Percentiles rank a stretch among this genome's conserved stretches.
Evolutionary conservation across 2,888 invertebrate genomes (phyloP).

Genomic region (Melinaea menophilus): DNA sequence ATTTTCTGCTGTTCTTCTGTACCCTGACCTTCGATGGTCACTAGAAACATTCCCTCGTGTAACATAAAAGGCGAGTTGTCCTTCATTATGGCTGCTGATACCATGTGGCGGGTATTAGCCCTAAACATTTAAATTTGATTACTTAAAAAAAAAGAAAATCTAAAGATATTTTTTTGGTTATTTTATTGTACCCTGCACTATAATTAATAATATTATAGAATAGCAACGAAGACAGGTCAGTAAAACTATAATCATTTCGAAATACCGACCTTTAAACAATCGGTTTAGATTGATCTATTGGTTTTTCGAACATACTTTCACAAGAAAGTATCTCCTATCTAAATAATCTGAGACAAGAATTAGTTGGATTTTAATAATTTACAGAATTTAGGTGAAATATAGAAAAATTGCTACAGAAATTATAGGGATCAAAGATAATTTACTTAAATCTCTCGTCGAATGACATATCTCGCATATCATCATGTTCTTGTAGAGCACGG

Average conservation of each 20-base stretch:
- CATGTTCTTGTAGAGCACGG: slow-evolving; percentile 79
- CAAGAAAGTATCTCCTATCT: no score
- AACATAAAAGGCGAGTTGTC: slow-evolving; percentile 84
- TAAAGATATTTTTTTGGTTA: neutral
- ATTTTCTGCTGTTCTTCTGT: slow-evolving; percentile 89
- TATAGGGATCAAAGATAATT: slow-evolving; percentile 31
- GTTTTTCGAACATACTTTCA: no score
- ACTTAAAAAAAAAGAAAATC: no score
- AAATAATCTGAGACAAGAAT: no score
- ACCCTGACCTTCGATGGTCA: slow-evolving; percentile 89
- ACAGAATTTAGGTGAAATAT: neutral
- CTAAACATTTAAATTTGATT: slow-evolving; percentile 9
- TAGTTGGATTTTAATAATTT: no score
- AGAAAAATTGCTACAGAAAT: neutral
- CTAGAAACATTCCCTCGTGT: slow-evolving; percentile 94
- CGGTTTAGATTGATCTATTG: no score
- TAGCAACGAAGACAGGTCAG: no score
- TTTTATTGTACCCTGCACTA: no score
- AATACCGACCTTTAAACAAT: no score
- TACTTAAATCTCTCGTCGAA: slow-evolving; percentile 80
- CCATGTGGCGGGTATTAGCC: slow-evolving; percentile 63
- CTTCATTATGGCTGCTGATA: slow-evolving; percentile 81
- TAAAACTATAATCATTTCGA: no score
- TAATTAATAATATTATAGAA: no score
- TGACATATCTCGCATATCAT: slow-evolving; percentile 61